These are phyloP conservation scores for Neomonachus schauinslandi DNA, from an alignment of 2,113 vertebrate genomes.

Conservation along the genomic window DNA sequence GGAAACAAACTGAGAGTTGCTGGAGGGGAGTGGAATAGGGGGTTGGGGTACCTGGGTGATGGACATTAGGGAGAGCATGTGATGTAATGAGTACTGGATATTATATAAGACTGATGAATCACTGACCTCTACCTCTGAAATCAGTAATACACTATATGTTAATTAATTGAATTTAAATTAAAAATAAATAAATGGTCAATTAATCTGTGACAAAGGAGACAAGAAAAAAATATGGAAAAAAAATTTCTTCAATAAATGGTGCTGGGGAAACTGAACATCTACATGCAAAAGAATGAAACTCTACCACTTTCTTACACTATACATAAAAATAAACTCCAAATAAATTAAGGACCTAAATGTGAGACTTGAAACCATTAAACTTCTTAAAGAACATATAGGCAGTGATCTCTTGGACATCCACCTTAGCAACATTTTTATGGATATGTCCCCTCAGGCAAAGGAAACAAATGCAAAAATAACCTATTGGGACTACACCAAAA, in stretches of 20 bases:
- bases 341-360: neutral
- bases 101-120: neutral
- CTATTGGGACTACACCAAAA: neutral
- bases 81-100: neutral
- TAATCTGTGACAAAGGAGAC: neutral
- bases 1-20: neutral
- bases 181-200: neutral
- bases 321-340: neutral
- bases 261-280: neutral
- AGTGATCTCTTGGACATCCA: neutral
- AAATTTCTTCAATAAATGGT: neutral
- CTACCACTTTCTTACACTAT: neutral
- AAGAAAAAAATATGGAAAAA: neutral
- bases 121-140: neutral
- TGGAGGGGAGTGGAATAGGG: neutral
- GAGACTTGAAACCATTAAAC: neutral
- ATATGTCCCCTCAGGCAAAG: neutral
- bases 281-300: neutral
- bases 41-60: neutral
- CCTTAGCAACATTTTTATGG: neutral
- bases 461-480: neutral
- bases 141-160: neutral
- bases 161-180: neutral
- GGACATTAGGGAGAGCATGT: neutral
- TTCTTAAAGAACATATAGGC: neutral